Base-by-base conservation (phyloP, 1,140 invertebrate species). In the Maconellicoccus hirsutus region DNA sequence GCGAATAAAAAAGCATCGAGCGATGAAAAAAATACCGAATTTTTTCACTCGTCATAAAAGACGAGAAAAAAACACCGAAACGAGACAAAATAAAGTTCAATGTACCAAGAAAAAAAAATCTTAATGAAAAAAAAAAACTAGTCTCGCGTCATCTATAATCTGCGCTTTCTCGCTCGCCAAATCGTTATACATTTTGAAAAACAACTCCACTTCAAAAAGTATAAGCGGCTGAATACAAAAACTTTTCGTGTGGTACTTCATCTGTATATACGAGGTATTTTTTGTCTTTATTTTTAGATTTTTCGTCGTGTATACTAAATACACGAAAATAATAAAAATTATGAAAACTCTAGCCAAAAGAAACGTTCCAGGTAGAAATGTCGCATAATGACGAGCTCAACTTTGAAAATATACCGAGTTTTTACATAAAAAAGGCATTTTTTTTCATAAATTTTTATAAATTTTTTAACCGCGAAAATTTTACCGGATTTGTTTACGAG, bases 51-150 rank as follows among this genome's bases (percentile, higher is more conserved):
- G 52, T 7, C 4, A 59, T 19, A 59, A 16, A 4, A 16, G n/a
- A 59, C 4, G 52, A 22, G n/a, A 59, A 59, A 59, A 19, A 22
- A 59, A 59, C 52, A 16, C 52, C 52, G 52, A 59, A 59, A 59
- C 21, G 52, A 59, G 52, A 59, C 52, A 59, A 59, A 59, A 59
- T 22, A 59, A 59, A 59, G 52, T 59, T 59, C 52, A 59, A 59
- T 59, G 52, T 59, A 59, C 52, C 52, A 59, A 59, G 52, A 7
- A 59, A 59, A 33, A 33, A 33, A 59, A 59, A 7, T 16, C 16
- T 59, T 59, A 59, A 59, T 59, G 52, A 59, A 59, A 59, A 22
- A 59, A 33, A 33, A 33, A 59, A 59, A 16, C 3, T 19, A 4
- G 52, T 22, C 52, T 22, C 52, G 52, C 52, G 52, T 59, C 52